Evolutionary conservation across 2,113 vertebrate species (phyloP), one percentile per base, ranked within the genome.

Genomic region (Mustelus asterias): DNA sequence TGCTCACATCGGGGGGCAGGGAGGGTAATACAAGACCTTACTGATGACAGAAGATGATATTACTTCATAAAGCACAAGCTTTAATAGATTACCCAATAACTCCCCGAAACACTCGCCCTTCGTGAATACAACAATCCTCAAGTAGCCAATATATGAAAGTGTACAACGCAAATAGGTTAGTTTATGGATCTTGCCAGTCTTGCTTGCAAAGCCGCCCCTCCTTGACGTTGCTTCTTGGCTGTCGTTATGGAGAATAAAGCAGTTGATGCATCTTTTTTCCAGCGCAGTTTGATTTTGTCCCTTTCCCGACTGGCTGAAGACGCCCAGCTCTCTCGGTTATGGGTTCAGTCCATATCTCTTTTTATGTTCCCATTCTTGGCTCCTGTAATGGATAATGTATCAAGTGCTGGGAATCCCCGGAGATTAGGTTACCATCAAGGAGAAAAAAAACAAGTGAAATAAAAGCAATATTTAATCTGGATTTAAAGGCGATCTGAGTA

Each of bases 381-480:
- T 95, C 41, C 94, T 54, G 94, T 41, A 54, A 18, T 72, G 24
- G 10, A 95, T 90, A 60, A 90, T 33, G 54, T 60, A 63, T 90
- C 48, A 90, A 90, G 9, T n/a, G 69, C 16, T 94, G 41, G 48
- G 92, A 41, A 26, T 95, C 94, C 48, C 69, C 8, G 13, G 67
- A 76, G 69, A 13, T 33, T 95, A 95, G 69, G 65, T 69, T 95
- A 11, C 69, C 94, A 76, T 76, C 67, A 54, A 72, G 69, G 67
- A 60, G 69, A 41, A 48, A 72, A 54, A 54, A 54, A 95, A 48
- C 14, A 48, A 72, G 26, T 95, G 48, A 95, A 95, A 72, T 54
- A 76, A 95, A 93, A 95, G 94, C 22, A 95, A 54, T 54, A 95
- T 76, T 95, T 76, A 72, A 95, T 54, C 94, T 95, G 94, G 41